Base-by-base conservation (phyloP, 2,113 vertebrate genomes). In the Gila orcuttii region DNA sequence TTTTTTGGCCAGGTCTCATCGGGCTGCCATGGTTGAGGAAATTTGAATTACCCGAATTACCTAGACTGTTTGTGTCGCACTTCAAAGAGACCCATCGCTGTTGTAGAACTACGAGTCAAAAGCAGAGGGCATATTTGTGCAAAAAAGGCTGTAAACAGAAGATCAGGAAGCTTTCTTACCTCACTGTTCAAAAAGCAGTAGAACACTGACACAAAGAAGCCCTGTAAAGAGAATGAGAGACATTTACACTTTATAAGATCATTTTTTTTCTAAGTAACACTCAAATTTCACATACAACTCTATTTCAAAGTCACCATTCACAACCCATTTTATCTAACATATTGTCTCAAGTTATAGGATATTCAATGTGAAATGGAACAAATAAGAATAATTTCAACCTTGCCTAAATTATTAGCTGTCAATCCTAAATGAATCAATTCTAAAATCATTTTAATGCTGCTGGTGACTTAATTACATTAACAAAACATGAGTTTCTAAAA, bases 181-280 rank as follows among this genome's bases (percentile, higher is more conserved):
- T 89, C 88, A 78, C 88, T 89, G 86, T 89, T 89, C 75, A 89
- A 85, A 78, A 89, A 89, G 86, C 88, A 89, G 82, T 89, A 89
- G 84, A 89, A 89, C 64, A 89, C 88, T 6, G 88, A 89, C 73
- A 89, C 88, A 57, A 89, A 89, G 52, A 89, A 89, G 45, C 88
- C 88, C 88, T 89, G 79, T 42, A 25, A 71, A 50, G 52, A 81
- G 13, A 84, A n/a, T 2, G 15, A 59, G 1, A 55, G 50, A 52
- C 3, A 52, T 8, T 45, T 71, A 42, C 31, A 69, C 1, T 69
- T 60, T 47, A 52, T 74, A 11, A 85, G 68, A 42, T 8, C 7
- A 6, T 7, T 12, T 73, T 84, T 84, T 73, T 84, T 84, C 19
- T 21, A 17, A 25, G 6, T 50, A 79, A 83, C 9, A 25, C 13